These are phyloP conservation scores for Cyclopterus lumpus DNA, from an alignment of 2,797 vertebrate genomes.

Conservation along the genomic window DNA sequence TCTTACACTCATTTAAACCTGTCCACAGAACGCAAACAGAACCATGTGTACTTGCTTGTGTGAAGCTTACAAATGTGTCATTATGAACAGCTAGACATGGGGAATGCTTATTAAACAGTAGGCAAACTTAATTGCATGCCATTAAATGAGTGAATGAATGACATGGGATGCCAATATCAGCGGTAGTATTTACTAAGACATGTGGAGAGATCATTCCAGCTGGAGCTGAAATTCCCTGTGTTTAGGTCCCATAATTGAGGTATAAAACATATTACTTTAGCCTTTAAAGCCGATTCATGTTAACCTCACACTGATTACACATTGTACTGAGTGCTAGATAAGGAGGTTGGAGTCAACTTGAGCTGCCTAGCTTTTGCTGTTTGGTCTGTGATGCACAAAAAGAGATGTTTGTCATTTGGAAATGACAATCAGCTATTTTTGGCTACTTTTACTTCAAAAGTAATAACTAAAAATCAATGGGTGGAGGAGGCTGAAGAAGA, in stretches of 20 bases:
- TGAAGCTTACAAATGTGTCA: neutral
- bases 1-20: neutral
- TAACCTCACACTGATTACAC: neutral
- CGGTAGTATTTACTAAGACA: neutral
- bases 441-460: neutral
- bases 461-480: conserved; percentile 7
- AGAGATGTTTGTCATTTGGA: conserved; percentile 2
- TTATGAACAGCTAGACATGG: neutral
- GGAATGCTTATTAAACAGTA: neutral
- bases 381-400: neutral
- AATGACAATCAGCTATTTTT: conserved; percentile 15
- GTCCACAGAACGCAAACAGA: neutral
- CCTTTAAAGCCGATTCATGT: neutral
- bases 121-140: neutral
- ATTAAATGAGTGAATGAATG: neutral
- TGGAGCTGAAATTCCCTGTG: neutral
- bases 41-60: neutral
- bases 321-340: neutral
- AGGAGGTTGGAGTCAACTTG: neutral
- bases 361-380: conserved; percentile 6
- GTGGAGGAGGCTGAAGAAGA: conserved; percentile 21
- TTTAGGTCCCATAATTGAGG: neutral
- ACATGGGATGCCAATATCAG: neutral
- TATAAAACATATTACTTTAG: neutral
- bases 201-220: neutral